These are phyloP conservation scores for Onychomys arenicola DNA, from an alignment of 2,797 vertebrate genomes.

Conservation along the genomic window DNA sequence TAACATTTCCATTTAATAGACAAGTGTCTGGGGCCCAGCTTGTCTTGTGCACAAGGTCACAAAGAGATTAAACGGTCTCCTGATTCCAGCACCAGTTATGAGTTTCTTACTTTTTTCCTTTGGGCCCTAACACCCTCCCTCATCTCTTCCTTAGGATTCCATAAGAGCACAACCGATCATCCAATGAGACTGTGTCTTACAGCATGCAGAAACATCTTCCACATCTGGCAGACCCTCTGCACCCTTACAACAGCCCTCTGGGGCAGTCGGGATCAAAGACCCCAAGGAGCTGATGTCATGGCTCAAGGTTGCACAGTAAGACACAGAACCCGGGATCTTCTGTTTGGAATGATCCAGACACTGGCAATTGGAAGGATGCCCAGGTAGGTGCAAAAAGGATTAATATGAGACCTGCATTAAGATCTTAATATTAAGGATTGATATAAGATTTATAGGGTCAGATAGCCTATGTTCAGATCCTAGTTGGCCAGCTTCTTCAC, in stretches of 20 bases:
- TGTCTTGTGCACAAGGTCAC: background rate
- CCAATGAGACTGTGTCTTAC: background rate
- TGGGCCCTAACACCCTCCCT: background rate
- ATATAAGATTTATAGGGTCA: background rate
- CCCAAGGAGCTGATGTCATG: conserved; percentile 15
- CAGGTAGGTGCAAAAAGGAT: background rate
- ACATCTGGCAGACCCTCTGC: background rate
- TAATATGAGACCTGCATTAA: background rate
- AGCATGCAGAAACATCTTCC: background rate
- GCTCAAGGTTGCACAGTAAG: background rate
- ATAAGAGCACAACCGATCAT: background rate
- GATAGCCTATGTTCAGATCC: conserved; percentile 21
- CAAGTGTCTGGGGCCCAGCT: conserved; percentile 12
- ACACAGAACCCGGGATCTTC: background rate
- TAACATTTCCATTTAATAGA: conserved; percentile 42
- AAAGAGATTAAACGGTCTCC: background rate
- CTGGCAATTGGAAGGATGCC: background rate
- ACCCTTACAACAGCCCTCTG: background rate
- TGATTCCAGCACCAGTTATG: background rate
- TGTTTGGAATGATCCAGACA: background rate
- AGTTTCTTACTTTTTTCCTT: background rate
- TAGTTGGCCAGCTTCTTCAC: background rate
- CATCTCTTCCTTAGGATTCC: background rate
- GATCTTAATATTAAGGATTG: background rate
- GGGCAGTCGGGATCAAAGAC: background rate